Percentiles rank a stretch among this genome's conserved stretches.
phyloP scores from a whole-genome alignment of 2,797 vertebrate genomes.

The Eulemur coronatus region DNA sequence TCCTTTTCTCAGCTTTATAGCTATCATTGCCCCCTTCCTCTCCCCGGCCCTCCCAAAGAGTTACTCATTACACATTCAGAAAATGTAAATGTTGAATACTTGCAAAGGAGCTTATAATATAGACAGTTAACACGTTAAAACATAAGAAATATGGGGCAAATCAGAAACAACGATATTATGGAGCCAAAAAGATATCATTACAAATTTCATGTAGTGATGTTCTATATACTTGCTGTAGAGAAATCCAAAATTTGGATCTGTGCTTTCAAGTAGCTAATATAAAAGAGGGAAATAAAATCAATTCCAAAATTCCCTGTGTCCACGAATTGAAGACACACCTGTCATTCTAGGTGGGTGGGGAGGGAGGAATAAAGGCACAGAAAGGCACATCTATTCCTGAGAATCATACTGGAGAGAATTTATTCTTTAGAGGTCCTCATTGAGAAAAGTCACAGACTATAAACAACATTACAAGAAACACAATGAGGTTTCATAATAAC shows the following conservation, averaged over 20 bases:
- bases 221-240: background rate
- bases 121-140: background rate
- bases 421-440: background rate
- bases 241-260: background rate
- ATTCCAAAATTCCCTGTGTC: background rate
- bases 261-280: background rate
- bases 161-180: background rate
- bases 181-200: background rate
- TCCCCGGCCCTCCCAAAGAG: background rate
- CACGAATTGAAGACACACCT: background rate
- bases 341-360: background rate
- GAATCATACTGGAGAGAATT: background rate
- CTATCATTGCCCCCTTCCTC: background rate
- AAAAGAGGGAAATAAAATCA: background rate
- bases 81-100: background rate
- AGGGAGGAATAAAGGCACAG: background rate
- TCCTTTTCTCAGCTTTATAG: background rate
- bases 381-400: background rate
- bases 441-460: background rate
- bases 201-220: background rate
- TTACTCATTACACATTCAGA: background rate
- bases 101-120: background rate
- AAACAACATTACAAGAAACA: background rate
- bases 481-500: background rate
- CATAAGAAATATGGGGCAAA: background rate